phyloP scores from a whole-genome alignment of 2,113 vertebrate species.

The Chionodraco myersi region DNA sequence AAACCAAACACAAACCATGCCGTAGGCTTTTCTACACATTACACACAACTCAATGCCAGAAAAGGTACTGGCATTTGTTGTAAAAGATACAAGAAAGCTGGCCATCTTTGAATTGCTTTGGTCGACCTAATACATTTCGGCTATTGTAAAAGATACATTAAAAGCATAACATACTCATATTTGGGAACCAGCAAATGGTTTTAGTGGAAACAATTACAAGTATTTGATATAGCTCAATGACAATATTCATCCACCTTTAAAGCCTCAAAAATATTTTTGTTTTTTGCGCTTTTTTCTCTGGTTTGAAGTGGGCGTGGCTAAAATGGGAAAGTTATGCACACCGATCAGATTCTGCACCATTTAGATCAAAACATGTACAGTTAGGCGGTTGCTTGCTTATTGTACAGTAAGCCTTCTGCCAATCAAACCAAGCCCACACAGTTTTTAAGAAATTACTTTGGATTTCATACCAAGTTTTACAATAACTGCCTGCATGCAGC shows the following conservation, averaged over 20 bases:
- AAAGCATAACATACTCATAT: neutral
- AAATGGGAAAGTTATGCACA: neutral
- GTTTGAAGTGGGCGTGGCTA: neutral
- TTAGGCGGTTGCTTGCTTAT: neutral
- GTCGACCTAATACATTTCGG: no score
- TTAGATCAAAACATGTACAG: neutral
- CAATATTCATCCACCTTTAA: no score
- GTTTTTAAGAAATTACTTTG: neutral
- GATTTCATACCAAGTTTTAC: neutral
- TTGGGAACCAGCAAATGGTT: neutral
- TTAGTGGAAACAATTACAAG: neutral
- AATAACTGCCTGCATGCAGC: neutral
- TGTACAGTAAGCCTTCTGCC: neutral
- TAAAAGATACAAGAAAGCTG: neutral
- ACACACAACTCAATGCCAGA: neutral
- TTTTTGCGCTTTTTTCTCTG: no score
- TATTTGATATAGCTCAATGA: neutral
- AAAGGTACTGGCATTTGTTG: neutral
- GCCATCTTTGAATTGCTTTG: no score
- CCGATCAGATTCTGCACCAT: neutral
- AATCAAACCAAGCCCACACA: neutral
- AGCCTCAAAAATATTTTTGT: no score
- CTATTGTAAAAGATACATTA: neutral
- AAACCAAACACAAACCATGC: neutral
- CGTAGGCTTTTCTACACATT: neutral